A percentile compares a stretch with the other conserved stretches of the same genome.
Conservation (phyloP, 2,797 vertebrate genomes). For the Trichosurus vulpecula region DNA sequence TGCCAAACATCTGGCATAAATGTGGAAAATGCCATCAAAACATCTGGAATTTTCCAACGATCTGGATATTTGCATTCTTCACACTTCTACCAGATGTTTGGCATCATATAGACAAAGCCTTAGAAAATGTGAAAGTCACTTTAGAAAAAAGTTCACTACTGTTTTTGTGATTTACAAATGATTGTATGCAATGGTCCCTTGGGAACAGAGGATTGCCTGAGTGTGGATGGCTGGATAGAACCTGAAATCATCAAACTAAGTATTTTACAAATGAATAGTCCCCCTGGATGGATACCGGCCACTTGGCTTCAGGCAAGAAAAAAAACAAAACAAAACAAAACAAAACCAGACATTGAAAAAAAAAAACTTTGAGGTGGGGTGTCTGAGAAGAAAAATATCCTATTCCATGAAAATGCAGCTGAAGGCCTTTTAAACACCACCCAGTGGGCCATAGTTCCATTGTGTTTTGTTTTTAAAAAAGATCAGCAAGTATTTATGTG, state of each 20-base stretch:
- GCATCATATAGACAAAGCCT: not conserved
- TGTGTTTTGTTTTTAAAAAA: not conserved
- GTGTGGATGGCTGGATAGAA: not conserved
- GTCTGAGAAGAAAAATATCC: not conserved
- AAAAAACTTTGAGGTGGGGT: not conserved
- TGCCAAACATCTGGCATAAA: not conserved
- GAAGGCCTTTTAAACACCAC: not conserved
- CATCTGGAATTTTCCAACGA: not conserved
- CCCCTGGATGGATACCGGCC: not conserved
- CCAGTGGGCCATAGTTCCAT: not conserved
- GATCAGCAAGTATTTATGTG: not conserved
- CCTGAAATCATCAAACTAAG: not conserved
- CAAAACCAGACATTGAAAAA: not conserved
- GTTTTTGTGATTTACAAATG: not conserved
- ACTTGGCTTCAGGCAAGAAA: not conserved
- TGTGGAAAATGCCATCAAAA: not conserved
- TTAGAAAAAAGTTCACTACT: not conserved
- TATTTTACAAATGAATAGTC: not conserved
- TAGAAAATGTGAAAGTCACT: not conserved
- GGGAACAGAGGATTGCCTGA: not conserved
- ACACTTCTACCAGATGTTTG: constrained; percentile 15
- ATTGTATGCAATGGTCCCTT: not conserved
- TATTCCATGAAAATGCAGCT: not conserved
- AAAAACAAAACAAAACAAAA: not conserved
- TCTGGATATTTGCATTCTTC: constrained; percentile 19